These are phyloP conservation scores for Hippocampus kuda DNA, from an alignment of 2,797 vertebrate genomes.

Conservation along the genomic window DNA sequence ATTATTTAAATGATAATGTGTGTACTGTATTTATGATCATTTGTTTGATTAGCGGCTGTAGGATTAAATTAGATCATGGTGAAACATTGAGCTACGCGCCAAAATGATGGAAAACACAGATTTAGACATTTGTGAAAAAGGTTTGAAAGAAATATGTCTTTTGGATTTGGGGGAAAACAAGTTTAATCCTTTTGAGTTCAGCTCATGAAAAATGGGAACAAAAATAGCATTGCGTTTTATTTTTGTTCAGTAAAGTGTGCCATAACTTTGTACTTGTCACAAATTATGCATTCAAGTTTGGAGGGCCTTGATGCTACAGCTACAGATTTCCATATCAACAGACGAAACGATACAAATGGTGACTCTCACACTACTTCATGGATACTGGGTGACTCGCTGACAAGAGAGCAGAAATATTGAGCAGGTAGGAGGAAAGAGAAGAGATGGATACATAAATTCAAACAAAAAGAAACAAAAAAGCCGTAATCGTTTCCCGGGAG, in stretches of 20 bases:
- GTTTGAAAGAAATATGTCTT: background rate
- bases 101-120: background rate
- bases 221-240: background rate
- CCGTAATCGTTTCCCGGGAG: conserved; percentile 6
- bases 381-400: conserved; percentile 46
- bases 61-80: conserved; percentile 14
- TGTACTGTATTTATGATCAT: background rate
- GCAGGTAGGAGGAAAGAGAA: conserved; percentile 16
- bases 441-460: conserved; percentile 16
- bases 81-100: conserved; percentile 6
- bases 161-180: background rate
- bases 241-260: background rate
- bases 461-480: conserved; percentile 4
- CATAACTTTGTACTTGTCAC: background rate
- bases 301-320: conserved; percentile 38
- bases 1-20: background rate
- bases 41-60: conserved; percentile 19
- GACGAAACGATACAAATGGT: conserved; percentile 27
- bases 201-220: background rate
- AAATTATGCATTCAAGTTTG: conserved; percentile 16
- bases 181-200: background rate
- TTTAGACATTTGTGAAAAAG: too few relatives aligned
- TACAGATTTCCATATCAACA: conserved; percentile 34
- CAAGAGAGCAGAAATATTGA: conserved; percentile 38
- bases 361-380: conserved; percentile 55